Evolutionary conservation across 2,888 invertebrate genomes (phyloP), one percentile per base, ranked within the genome.

Genomic region (Digitonthophagus gazella): DNA sequence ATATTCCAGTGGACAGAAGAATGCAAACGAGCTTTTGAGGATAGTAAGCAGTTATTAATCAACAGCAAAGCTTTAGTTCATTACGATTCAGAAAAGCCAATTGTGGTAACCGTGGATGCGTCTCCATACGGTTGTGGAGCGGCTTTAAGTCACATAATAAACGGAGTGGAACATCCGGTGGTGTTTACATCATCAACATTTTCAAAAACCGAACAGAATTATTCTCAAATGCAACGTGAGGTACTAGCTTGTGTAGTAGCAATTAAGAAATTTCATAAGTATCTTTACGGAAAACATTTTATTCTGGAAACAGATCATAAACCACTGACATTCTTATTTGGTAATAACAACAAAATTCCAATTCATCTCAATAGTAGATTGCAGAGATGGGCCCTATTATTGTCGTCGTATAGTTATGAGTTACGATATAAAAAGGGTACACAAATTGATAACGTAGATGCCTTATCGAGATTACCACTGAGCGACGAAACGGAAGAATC

Each of bases 161-260:
- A 66, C 6, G 19, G 58, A 4, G 5, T 15, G 3, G 18, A 16
- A 15, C n/a, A 28, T 55, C 71, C 70, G 19, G 69, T 73, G n/a
- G 71, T 70, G 4, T 72, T 64, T 64, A 70, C 71, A 16, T 72
- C 73, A 4, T 15, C 71, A 44, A 44, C 28, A 1, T 44, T 44
- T 44, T 8, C 28, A 3, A 44, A 6, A 3, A 22, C 22, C 3
- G 71, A 73, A 67, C 15, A 14, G 6, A 15, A 54, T 8, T 61
- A 67, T 69, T 69, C 69, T 4, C 68, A 61, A 8, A 69, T 69
- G 4, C 61, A 61, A n/a, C 61, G 67, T 2, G 66, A 58, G 15
- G 28, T 28, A 5, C 0, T 61, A 14, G 61, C 15, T 14, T 22
- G 57, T 4, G 58, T 67, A 3, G 57, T 15, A n/a, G 67, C 68